These are phyloP conservation scores for Mactra quadrangularis DNA, from an alignment of 1,140 invertebrate genomes.

Conservation along the genomic window DNA sequence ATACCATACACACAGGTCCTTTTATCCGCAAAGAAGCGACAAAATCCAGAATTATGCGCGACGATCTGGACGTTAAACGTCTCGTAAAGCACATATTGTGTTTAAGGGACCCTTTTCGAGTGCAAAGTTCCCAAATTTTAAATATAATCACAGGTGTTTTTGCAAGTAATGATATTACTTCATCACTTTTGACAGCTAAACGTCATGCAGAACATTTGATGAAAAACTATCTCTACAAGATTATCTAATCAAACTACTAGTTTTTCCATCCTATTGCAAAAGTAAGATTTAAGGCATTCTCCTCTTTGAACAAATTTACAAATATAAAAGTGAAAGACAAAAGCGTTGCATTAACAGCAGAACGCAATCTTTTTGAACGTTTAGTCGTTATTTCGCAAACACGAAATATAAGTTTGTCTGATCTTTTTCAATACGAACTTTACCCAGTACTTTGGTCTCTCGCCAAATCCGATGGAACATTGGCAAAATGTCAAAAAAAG, in stretches of 20 bases:
- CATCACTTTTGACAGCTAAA: not conserved
- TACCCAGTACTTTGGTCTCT: constrained; percentile 47
- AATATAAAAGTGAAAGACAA: not conserved
- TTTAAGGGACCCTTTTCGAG: not conserved
- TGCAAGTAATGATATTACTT: not conserved
- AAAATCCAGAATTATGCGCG: not conserved
- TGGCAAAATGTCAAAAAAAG: too few species aligned
- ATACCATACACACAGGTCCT: not conserved
- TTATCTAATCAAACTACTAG: not conserved
- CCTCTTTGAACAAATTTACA: not conserved
- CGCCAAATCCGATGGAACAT: constrained; percentile 48
- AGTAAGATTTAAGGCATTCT: not conserved
- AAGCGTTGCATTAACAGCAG: constrained; percentile 24
- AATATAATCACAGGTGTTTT: not conserved
- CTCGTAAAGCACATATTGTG: not conserved
- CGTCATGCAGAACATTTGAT: not conserved
- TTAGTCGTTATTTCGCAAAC: constrained; percentile 17
- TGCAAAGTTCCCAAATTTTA: not conserved
- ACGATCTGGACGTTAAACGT: not conserved
- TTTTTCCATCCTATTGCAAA: not conserved
- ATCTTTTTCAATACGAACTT: constrained; percentile 11
- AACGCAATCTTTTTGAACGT: constrained; percentile 50
- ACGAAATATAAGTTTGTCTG: too few species aligned
- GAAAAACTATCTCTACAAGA: not conserved
- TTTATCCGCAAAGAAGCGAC: constrained; percentile 16